Evolutionary conservation across 2,888 invertebrate genomes (phyloP), one percentile per base, ranked within the genome.

Genomic region (Maniola hyperantus): DNA sequence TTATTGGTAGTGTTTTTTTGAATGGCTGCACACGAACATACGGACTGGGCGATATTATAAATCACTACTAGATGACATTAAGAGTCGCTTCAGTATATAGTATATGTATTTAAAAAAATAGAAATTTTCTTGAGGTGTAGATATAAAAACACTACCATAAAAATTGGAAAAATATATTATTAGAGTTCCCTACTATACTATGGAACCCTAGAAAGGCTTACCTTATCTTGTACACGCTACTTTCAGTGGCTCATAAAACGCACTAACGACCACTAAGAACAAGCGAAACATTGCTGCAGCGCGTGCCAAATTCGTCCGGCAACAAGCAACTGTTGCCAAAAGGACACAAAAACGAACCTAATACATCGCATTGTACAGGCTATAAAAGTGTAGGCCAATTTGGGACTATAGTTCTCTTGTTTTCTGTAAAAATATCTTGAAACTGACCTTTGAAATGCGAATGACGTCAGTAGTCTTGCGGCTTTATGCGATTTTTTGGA

Each of bases 221-320:
- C 44, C 44, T 57, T 34, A 57, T 51, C 50, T 59, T 50, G 62
- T 65, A 51, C 50, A 55, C 67, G 50, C 50, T 46, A 54, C 18
- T 59, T 51, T 51, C 59, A 67, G 55, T 69, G 64, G 54, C 62
- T 48, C 44, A 65, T 65, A 70, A 70, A 67, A 67, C 63, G 63
- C 67, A 61, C 63, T 67, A 70, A 70, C 70, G 67, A 46, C 64
- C 63, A 34, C 61, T 67, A 60, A 70, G 67, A 39, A 65, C 67
- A 65, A 67, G 59, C 50, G 67, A 63, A 63, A 54, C 63, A 67
- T 39, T 57, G 50, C 67, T 48, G 55, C 36, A 54, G 59, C 66
- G 44, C 53, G 54, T 70, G 70, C 70, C 70, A 70, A 70, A 68
- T 65, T 58, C 48, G 61, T 57, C 51, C 58, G 62, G 60, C 53